Base-by-base conservation (phyloP, 2,797 vertebrate genomes). In the Ibycter americanus region DNA sequence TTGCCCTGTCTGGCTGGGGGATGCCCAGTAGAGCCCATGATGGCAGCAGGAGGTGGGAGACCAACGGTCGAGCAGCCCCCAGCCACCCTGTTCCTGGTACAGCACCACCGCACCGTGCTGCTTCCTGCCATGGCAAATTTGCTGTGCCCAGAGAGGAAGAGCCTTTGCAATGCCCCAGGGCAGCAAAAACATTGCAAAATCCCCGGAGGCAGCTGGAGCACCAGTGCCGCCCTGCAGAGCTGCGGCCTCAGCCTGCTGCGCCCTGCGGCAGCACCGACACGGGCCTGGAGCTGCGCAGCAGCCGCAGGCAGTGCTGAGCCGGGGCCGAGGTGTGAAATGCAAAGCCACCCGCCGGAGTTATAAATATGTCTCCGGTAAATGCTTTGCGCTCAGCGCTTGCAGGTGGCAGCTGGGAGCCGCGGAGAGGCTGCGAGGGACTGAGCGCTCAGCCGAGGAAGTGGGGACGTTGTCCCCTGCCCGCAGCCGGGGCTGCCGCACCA, bases 391-490 rank as follows among this genome's bases (percentile, higher is more conserved):
- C 62, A 5, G 72, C 2, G 5, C 32, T 93, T 58, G 56, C 95
- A 96, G 96, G 91, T 95, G 94, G 83, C 84, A 56, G 90, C 89
- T 36, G 83, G 44, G 68, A 87, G 79, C 56, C 58, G 51, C 46
- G 17, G 36, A 36, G 93, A 49, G 63, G 62, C 40, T 65, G 55
- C 0, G 2, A 70, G 54, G 31, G 56, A 36, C 85, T 12, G 11
- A 49, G 70, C 0, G 3, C 44, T 52, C 4, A 1, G 17, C 34
- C 1, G 4, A 90, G 96, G 96, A 96, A 97, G 93, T 59, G 92
- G 86, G 81, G 49, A 89, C 46, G 79, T 86, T 78, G 54, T 55
- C 68, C 73, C 42, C n/a, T 1, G 21, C 89, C 74, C 3, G 0
- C 58, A 78, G 65, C 42, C 22, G 1, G 25, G 4, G 34, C 12